Evolutionary conservation across 2,888 invertebrate genomes (phyloP).

Genomic region (Leucophenga maculata): DNA sequence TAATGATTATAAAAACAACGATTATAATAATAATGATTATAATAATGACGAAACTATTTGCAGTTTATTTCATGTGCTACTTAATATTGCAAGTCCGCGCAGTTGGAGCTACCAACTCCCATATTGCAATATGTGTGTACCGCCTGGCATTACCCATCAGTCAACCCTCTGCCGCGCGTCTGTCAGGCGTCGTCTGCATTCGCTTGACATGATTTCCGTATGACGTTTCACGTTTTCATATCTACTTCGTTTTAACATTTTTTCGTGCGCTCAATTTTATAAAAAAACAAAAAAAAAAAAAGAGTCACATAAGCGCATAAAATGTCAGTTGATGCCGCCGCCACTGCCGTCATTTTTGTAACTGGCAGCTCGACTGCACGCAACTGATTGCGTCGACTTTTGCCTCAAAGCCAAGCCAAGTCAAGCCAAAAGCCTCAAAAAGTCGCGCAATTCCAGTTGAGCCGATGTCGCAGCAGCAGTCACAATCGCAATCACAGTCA

Average conservation of each 20-base stretch:
- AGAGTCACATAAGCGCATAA: background rate
- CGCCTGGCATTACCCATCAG: background rate
- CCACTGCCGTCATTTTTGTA: background rate
- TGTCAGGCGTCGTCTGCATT: background rate
- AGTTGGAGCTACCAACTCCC: background rate
- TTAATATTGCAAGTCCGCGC: background rate
- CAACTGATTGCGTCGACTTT: slow-evolving; percentile 5
- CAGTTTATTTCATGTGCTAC: no score
- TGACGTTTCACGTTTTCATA: background rate
- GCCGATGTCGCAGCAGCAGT: background rate
- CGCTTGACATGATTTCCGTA: slow-evolving; percentile 12
- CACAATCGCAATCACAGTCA: background rate
- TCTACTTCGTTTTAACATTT: background rate
- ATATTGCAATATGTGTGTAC: background rate
- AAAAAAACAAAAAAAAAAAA: background rate
- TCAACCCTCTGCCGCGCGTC: background rate
- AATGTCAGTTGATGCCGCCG: background rate
- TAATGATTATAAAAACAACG: background rate
- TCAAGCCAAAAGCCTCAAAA: background rate
- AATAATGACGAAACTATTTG: no score
- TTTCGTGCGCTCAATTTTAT: slow-evolving; percentile 5
- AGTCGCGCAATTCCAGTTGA: background rate
- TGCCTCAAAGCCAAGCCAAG: background rate
- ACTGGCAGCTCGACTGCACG: slow-evolving; percentile 3
- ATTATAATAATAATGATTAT: background rate